phyloP scores from a whole-genome alignment of 2,888 invertebrate species.

The Aleiodes alternator region DNA sequence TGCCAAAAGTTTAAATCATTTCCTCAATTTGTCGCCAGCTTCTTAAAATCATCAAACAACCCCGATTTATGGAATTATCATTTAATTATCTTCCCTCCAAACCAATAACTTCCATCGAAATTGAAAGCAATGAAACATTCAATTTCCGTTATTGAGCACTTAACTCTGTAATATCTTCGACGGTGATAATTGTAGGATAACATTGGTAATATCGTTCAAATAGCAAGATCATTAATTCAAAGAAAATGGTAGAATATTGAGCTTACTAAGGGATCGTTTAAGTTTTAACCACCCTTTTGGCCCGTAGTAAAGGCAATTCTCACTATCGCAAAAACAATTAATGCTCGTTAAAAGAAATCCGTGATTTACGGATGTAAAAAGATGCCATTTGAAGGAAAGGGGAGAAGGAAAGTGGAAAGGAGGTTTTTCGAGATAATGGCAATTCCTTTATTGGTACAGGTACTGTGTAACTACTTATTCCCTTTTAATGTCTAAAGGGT shows the following conservation, averaged over 20 bases:
- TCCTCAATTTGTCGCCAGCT: too few relatives aligned
- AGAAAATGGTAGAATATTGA: slow-evolving; percentile 54
- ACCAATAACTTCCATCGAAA: not conserved
- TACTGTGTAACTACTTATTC: slow-evolving; percentile 36
- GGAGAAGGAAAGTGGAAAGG: slow-evolving; percentile 47
- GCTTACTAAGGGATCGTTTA: slow-evolving; percentile 43
- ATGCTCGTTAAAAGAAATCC: slow-evolving; percentile 75
- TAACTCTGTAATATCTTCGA: slow-evolving; percentile 53
- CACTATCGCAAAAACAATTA: slow-evolving; percentile 75
- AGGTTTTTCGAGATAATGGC: slow-evolving; percentile 68
- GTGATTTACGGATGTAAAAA: slow-evolving; percentile 70
- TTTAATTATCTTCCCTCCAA: too few relatives aligned
- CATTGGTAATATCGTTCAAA: slow-evolving; percentile 31
- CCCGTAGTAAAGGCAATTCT: slow-evolving; percentile 60
- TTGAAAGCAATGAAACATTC: slow-evolving; percentile 22
- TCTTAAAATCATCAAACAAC: too few relatives aligned
- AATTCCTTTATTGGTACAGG: slow-evolving; percentile 26
- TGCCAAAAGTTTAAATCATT: too few relatives aligned
- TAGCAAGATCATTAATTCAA: slow-evolving; percentile 51
- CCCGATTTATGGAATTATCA: too few relatives aligned
- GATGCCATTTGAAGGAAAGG: slow-evolving; percentile 26
- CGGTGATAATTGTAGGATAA: slow-evolving; percentile 34
- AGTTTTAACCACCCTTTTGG: slow-evolving; percentile 34
- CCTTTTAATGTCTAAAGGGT: slow-evolving; percentile 18
- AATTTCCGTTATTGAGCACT: slow-evolving; percentile 16